phyloP scores from a whole-genome alignment of 1,140 invertebrate species.

The Himalopsyche phryganea region DNA sequence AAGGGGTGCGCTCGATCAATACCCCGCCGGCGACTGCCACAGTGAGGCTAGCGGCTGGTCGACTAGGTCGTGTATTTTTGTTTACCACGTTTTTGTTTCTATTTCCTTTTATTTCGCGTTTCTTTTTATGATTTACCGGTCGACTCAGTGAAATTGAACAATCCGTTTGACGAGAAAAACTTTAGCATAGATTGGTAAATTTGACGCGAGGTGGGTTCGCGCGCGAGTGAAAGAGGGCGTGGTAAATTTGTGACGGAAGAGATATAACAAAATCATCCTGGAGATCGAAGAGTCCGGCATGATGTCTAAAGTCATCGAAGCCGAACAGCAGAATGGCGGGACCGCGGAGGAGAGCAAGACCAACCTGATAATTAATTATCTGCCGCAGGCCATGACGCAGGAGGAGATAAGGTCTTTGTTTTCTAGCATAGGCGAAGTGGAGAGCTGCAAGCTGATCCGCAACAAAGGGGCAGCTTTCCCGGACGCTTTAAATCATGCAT shows the following conservation, averaged over 20 bases:
- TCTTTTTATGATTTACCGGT: slow-evolving; percentile 33
- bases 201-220: slow-evolving; percentile 1
- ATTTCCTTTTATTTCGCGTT: slow-evolving; percentile 36
- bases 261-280: neutral
- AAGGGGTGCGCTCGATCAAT: slow-evolving; percentile 26
- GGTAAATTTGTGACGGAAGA: neutral
- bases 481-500: slow-evolving; percentile 50
- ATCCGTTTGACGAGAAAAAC: neutral
- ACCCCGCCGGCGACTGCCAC: slow-evolving; percentile 24
- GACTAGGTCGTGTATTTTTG: slow-evolving; percentile 36
- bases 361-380: slow-evolving; percentile 99
- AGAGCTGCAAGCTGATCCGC: slow-evolving; percentile 97
- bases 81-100: slow-evolving; percentile 34
- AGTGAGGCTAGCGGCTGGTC: slow-evolving; percentile 34
- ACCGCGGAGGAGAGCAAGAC: slow-evolving; percentile 90
- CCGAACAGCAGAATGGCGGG: slow-evolving; percentile 62
- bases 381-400: slow-evolving; percentile 99
- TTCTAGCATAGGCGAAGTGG: slow-evolving; percentile 96
- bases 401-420: slow-evolving; percentile 97
- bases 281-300: slow-evolving; percentile 43
- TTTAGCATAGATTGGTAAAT: neutral
- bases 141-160: neutral
- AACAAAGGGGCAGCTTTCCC: slow-evolving; percentile 77
- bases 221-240: slow-evolving; percentile 6
- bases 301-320: slow-evolving; percentile 81